Evolutionary conservation across 2,888 invertebrate genomes (phyloP).

Genomic region (Steinernema carpocapsae): DNA sequence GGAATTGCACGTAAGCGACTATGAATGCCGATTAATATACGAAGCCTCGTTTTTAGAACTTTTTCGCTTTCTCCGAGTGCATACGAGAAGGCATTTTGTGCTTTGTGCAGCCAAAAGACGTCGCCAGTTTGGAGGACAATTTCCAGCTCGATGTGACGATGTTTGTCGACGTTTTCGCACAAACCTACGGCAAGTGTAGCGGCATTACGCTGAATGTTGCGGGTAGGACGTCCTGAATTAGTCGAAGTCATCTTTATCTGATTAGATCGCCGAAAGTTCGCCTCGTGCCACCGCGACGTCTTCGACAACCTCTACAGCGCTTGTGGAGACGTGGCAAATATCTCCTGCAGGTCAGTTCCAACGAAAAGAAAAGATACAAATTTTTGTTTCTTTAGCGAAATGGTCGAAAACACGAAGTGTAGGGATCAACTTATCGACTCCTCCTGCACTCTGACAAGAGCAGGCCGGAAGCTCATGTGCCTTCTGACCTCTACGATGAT

Average conservation of each 20-base stretch:
- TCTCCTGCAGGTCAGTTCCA: background rate
- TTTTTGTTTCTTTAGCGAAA: background rate
- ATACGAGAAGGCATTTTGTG: background rate
- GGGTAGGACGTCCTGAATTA: background rate
- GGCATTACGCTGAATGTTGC: background rate
- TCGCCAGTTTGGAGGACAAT: background rate
- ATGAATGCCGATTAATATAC: background rate
- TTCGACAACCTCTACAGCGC: background rate
- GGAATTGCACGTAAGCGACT: background rate
- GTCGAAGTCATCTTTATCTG: background rate
- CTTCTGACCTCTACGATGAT: background rate
- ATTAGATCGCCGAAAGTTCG: slow-evolving; percentile 19
- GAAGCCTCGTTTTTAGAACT: background rate
- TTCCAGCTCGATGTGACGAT: background rate
- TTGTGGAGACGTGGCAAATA: background rate
- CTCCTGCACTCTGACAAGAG: background rate
- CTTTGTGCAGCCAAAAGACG: background rate
- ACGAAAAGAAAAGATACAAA: too few relatives aligned
- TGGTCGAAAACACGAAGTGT: background rate
- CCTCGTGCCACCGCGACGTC: background rate
- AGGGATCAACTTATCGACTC: background rate
- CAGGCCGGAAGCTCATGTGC: background rate
- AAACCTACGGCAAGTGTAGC: slow-evolving; percentile 9
- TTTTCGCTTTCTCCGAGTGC: background rate
- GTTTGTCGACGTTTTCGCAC: background rate